A percentile compares a stretch with the other conserved stretches of the same genome.
phyloP scores from a whole-genome alignment of 1,140 invertebrate genomes.

The Euborellia annulipes region DNA sequence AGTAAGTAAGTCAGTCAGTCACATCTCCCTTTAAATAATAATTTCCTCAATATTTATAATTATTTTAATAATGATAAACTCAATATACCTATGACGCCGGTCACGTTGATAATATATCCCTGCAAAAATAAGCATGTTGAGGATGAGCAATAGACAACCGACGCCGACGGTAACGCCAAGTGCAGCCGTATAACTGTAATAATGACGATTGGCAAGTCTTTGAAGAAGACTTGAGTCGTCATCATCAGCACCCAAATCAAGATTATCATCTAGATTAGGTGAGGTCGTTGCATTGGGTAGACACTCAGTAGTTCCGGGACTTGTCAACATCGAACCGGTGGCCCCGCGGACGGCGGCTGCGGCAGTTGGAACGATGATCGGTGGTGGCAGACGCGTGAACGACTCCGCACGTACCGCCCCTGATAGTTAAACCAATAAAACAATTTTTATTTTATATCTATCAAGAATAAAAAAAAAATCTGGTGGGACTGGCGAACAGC shows the following conservation, averaged over 20 bases:
- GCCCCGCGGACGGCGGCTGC: constrained; percentile 7
- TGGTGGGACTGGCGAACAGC: too few species aligned
- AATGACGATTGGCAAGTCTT: constrained; percentile 34
- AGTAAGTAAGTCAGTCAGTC: too few species aligned
- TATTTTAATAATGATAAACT: too few species aligned
- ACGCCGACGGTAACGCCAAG: constrained; percentile 79
- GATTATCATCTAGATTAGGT: too few species aligned
- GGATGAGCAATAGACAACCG: constrained; percentile 66
- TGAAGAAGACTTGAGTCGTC: constrained; percentile 32
- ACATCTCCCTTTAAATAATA: too few species aligned
- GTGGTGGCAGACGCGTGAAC: constrained; percentile 35
- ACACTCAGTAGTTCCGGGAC: constrained; percentile 22
- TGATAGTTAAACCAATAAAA: too few species aligned
- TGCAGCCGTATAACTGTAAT: constrained; percentile 58
- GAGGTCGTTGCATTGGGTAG: constrained; percentile 27
- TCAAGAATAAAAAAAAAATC: too few species aligned
- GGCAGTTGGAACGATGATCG: constrained; percentile 10
- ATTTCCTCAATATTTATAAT: too few species aligned
- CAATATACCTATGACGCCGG: constrained; percentile 28
- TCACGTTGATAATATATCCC: constrained; percentile 74
- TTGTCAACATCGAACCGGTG: constrained; percentile 18
- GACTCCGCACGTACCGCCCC: constrained; percentile 40
- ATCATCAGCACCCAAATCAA: constrained; percentile 20
- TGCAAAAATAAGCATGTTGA: constrained; percentile 77
- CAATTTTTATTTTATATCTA: too few species aligned